phyloP scores from a whole-genome alignment of 2,888 invertebrate genomes.

The Heliconius hortense region DNA sequence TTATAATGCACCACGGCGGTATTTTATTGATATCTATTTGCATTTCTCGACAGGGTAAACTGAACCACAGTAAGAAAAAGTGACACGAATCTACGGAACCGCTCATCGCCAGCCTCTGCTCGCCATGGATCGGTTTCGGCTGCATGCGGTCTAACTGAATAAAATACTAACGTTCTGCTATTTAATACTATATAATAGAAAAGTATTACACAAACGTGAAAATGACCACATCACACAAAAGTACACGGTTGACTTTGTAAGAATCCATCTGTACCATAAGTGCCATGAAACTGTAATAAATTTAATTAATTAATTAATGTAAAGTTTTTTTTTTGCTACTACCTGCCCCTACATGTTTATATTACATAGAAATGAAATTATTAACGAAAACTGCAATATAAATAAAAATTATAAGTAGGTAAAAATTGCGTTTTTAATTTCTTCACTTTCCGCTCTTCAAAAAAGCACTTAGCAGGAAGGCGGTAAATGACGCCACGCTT shows the following conservation, averaged over 20 bases:
- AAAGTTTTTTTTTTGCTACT: not conserved
- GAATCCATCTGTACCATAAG: conserved; percentile 14
- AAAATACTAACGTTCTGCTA: not conserved
- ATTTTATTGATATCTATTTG: conserved; percentile 19
- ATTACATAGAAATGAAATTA: no score
- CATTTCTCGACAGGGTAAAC: conserved; percentile 51
- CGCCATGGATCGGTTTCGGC: conserved; percentile 49
- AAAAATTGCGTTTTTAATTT: no score
- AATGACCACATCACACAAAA: not conserved
- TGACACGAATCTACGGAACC: conserved; percentile 54
- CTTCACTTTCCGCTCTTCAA: no score
- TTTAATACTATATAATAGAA: not conserved
- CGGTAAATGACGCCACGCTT: no score
- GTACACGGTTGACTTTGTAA: conserved; percentile 6
- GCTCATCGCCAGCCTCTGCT: conserved; percentile 43
- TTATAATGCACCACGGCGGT: not conserved
- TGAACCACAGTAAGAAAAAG: conserved; percentile 67
- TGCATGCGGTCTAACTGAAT: conserved; percentile 45
- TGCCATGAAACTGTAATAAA: conserved; percentile 23
- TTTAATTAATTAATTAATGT: not conserved
- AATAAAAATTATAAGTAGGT: no score
- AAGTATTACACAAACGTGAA: conserved; percentile 4
- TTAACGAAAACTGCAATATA: no score
- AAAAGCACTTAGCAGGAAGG: no score
- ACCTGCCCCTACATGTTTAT: no score